Evolutionary conservation across 2,797 vertebrate genomes (phyloP).

Genomic region (Glossophaga mutica): DNA sequence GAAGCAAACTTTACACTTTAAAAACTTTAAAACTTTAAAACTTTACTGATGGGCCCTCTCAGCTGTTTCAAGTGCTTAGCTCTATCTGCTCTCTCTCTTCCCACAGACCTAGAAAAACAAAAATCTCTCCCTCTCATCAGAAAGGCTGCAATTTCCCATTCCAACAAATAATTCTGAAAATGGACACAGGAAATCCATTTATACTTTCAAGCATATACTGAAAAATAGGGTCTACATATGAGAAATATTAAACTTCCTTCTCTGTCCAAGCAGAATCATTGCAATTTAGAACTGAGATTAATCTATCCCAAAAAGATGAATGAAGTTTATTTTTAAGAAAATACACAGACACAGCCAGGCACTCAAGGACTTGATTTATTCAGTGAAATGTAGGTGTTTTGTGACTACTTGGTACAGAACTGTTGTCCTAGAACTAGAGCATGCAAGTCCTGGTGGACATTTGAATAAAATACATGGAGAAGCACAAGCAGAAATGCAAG

Average conservation of each 20-base stretch:
- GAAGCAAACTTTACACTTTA: background rate
- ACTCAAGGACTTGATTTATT: background rate
- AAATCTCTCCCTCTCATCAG: background rate
- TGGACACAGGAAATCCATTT: background rate
- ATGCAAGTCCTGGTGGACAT: background rate
- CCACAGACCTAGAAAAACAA: background rate
- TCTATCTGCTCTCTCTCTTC: background rate
- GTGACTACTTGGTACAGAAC: background rate
- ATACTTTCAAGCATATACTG: background rate
- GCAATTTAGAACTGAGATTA: background rate
- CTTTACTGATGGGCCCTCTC: background rate
- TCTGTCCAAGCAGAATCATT: background rate
- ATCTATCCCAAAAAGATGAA: background rate
- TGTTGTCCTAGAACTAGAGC: background rate
- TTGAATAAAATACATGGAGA: background rate
- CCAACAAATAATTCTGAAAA: background rate
- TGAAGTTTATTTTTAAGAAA: background rate
- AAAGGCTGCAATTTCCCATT: background rate
- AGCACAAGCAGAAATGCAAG: background rate
- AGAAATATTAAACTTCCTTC: background rate
- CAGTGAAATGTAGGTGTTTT: background rate
- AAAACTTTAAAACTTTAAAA: no score
- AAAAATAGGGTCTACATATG: background rate
- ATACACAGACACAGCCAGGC: background rate
- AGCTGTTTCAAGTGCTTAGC: background rate